A percentile compares a stretch with the other conserved stretches of the same genome.
phyloP scores from a whole-genome alignment of 2,888 invertebrate species.

The Melanotus villosus region DNA sequence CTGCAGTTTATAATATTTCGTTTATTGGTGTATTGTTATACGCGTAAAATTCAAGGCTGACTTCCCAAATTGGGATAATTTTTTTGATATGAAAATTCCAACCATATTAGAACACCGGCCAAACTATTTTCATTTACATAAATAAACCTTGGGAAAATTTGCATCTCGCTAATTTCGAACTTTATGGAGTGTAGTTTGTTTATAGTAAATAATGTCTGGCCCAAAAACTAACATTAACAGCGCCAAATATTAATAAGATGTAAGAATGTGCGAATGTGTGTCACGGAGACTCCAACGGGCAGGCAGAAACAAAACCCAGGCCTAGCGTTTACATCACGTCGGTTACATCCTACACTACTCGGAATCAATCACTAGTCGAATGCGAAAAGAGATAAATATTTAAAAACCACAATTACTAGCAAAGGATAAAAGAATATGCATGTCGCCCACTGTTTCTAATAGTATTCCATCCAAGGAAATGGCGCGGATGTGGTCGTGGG shows the following conservation, averaged over 20 bases:
- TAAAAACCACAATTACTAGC: not conserved
- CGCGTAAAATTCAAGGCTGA: not conserved
- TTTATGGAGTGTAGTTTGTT: too few species aligned
- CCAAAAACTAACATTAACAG: too few species aligned
- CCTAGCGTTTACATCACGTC: conserved; percentile 17
- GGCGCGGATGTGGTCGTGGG: conserved; percentile 38
- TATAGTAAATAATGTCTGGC: too few species aligned
- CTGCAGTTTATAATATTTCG: conserved; percentile 16
- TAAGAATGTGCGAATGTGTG: conserved; percentile 9
- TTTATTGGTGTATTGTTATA: not conserved
- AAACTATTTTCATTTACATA: too few species aligned
- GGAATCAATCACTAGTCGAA: conserved; percentile 18
- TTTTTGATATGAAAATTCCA: not conserved
- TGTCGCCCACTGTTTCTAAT: conserved; percentile 32
- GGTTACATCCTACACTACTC: conserved; percentile 4
- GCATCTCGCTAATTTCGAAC: too few species aligned
- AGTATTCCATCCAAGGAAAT: conserved; percentile 34
- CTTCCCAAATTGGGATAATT: conserved; percentile 11
- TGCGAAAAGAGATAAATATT: conserved; percentile 15
- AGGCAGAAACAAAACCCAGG: conserved; percentile 18
- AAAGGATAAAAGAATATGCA: conserved; percentile 14
- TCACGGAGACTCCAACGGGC: conserved; percentile 28
- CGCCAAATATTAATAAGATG: too few species aligned
- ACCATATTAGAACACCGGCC: too few species aligned
- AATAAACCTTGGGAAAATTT: too few species aligned